A percentile compares a stretch with the other conserved stretches of the same genome.
Conservation (phyloP, 2,888 invertebrate genomes). For the Gibbula magus region DNA sequence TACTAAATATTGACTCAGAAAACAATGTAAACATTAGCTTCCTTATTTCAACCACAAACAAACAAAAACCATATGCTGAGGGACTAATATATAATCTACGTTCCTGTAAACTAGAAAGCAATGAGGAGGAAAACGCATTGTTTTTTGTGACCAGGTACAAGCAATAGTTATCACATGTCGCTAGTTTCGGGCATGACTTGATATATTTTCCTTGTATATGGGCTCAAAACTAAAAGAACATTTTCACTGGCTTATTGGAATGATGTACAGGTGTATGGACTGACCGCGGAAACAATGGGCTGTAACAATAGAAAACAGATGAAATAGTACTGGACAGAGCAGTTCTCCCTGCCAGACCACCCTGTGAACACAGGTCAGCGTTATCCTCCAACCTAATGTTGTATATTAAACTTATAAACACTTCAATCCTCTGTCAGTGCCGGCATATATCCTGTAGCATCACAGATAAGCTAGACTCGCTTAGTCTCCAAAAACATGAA, state of each 20-base stretch:
- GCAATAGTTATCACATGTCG: background rate
- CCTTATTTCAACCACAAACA: background rate
- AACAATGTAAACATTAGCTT: background rate
- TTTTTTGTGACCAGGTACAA: background rate
- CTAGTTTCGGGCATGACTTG: background rate
- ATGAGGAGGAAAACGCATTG: background rate
- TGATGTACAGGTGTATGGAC: background rate
- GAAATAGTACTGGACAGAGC: too few relatives aligned
- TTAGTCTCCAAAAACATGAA: too few relatives aligned
- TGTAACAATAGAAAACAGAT: background rate
- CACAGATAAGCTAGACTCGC: too few relatives aligned
- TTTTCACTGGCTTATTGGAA: background rate
- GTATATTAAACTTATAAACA: too few relatives aligned
- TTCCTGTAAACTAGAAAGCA: background rate
- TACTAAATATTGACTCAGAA: background rate
- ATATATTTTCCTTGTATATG: background rate
- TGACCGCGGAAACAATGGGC: background rate
- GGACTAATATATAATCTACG: too few relatives aligned
- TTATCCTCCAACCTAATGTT: too few relatives aligned
- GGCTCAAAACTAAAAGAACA: background rate
- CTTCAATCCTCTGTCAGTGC: too few relatives aligned
- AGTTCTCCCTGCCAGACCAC: too few relatives aligned
- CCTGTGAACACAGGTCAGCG: too few relatives aligned
- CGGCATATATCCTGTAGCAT: too few relatives aligned
- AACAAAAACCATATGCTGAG: background rate